Conservation (phyloP, 2,797 vertebrate genomes). For the Rhabdophis nuchalis region DNA sequence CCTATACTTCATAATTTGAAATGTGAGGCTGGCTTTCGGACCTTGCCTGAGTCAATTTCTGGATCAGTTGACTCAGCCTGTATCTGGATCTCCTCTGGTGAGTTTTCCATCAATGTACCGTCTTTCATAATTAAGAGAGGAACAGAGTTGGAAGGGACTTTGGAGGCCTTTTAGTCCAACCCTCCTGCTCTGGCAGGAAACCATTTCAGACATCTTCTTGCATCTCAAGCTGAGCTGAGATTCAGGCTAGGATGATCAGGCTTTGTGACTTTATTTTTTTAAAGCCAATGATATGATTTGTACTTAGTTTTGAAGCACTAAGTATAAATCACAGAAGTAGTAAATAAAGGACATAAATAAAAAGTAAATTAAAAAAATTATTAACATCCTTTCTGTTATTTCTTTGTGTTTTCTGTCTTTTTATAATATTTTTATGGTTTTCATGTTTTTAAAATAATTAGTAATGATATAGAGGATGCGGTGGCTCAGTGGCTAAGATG, state of each 20-base stretch:
- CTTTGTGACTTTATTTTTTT: neutral
- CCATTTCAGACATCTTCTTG: neutral
- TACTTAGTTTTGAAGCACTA: neutral
- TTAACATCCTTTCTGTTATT: neutral
- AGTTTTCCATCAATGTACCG: neutral
- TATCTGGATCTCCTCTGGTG: neutral
- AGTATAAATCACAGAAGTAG: neutral
- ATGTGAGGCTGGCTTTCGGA: neutral
- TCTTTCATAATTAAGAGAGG: neutral
- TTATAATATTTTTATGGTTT: neutral
- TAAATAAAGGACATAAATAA: neutral
- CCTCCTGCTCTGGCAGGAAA: neutral
- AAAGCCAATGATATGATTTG: neutral
- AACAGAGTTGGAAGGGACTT: neutral
- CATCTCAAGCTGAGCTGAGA: neutral
- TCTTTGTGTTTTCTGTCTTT: neutral
- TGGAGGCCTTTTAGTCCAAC: neutral
- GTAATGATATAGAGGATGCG: neutral
- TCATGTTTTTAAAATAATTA: neutral
- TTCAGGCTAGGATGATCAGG: neutral
- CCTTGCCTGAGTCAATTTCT: neutral
- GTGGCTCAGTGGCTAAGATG: no score
- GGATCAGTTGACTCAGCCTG: neutral
- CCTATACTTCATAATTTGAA: neutral
- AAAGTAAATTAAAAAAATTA: neutral